Evolutionary conservation across 2,888 invertebrate genomes (phyloP).

Genomic region (Agapostemon virescens): DNA sequence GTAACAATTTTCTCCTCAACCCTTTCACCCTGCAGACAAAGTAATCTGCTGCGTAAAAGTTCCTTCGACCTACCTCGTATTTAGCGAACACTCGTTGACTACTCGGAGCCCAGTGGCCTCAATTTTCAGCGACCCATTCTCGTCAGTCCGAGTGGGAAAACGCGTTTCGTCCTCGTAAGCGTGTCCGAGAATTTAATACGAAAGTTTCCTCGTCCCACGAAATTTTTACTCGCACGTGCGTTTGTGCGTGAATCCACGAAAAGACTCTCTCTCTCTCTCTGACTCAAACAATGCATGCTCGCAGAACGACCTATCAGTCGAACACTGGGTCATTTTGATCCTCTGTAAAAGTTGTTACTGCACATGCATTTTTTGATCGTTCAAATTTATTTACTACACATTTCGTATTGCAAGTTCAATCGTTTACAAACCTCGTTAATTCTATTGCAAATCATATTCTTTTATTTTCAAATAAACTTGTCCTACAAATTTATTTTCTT

Average conservation of each 20-base stretch:
- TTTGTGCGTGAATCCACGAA: not conserved
- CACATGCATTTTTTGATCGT: too few species aligned
- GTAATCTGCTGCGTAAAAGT: not conserved
- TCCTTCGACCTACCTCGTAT: conserved; percentile 31
- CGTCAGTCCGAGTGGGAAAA: conserved; percentile 28
- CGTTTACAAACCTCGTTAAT: too few species aligned
- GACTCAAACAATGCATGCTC: not conserved
- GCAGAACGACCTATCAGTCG: not conserved
- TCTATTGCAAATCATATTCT: too few species aligned
- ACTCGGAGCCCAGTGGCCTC: conserved; percentile 26
- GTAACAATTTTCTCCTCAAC: not conserved
- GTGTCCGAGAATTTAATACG: conserved; percentile 42
- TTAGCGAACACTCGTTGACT: conserved; percentile 39
- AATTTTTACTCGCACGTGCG: not conserved
- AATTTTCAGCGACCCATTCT: conserved; percentile 34
- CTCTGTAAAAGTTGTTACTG: not conserved
- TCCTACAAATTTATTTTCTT: too few species aligned
- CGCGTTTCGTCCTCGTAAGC: conserved; percentile 3
- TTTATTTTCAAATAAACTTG: too few species aligned
- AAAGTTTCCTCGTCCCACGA: conserved; percentile 11
- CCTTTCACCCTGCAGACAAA: not conserved
- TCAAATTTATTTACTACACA: too few species aligned
- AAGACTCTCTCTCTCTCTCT: not conserved
- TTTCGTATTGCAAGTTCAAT: too few species aligned
- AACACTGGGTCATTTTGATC: not conserved